Percentiles rank a stretch among this genome's conserved stretches.
Evolutionary conservation across 2,113 vertebrate species (phyloP).

Genomic region (Muntiacus muntjak): DNA sequence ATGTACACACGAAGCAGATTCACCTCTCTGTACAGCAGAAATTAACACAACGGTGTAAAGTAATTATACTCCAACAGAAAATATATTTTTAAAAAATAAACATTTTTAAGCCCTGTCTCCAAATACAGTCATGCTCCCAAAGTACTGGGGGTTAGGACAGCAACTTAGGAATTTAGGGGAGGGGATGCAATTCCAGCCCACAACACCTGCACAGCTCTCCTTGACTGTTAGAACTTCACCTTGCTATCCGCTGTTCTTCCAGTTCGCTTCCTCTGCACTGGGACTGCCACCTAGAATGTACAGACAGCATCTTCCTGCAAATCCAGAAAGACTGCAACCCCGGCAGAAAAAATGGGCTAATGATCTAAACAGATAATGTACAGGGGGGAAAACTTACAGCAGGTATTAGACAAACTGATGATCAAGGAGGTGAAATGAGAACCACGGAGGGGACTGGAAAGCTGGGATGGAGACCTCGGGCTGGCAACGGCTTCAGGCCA

Average conservation of each 20-base stretch:
- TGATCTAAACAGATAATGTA: neutral
- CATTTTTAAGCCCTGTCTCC: neutral
- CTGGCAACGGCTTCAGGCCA: neutral
- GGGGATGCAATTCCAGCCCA: neutral
- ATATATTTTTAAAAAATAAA: neutral
- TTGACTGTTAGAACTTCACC: too few relatives aligned
- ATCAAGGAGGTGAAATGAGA: neutral
- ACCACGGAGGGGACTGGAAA: neutral
- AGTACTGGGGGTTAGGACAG: neutral
- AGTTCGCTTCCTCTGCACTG: rapidly evolving
- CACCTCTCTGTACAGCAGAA: neutral
- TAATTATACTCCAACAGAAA: neutral
- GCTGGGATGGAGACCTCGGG: neutral
- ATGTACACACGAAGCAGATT: neutral
- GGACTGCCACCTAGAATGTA: neutral
- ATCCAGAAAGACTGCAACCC: neutral
- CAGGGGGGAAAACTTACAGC: neutral
- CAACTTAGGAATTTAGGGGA: neutral
- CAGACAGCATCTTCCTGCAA: neutral
- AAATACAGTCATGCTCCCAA: neutral
- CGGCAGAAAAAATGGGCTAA: neutral
- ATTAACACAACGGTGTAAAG: neutral
- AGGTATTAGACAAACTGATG: neutral
- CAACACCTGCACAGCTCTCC: neutral
- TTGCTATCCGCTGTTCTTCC: neutral